Evolutionary conservation across 2,113 vertebrate species (phyloP), one percentile per base, ranked within the genome.

Genomic region (Phrynosoma platyrhinos): DNA sequence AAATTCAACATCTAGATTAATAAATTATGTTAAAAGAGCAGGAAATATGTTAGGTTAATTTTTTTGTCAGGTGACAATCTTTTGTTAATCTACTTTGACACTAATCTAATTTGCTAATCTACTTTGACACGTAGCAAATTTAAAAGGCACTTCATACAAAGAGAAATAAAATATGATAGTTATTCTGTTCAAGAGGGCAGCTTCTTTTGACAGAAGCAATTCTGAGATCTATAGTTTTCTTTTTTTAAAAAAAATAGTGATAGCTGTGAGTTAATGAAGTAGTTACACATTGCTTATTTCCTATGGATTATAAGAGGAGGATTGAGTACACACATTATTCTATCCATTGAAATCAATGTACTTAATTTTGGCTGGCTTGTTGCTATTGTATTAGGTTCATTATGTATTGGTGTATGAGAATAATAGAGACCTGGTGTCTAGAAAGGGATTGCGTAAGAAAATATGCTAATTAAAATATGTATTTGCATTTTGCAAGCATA

Each of bases 71-170:
- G 21, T 93, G 96, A 97, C 95, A 94, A 97, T 90, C 75, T 52
- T 95, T 92, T 96, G 87, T 92, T 93, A 92, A 94, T 89, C 95
- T 95, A 89, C 74, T 94, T 95, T 95, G 94, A 97, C 91, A 94
- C 95, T 36, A 36, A 36, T 36, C 36, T 36, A 36, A 36, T 95
- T 92, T 96, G 87, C 92, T 93, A 92, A 94, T 89, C 95, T 95
- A 89, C 74, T 94, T 95, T 95, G 94, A 97, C 91, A 94, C 95
- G 89, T 55, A 93, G 89, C 93, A 93, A 88, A 83, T 95, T 89
- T 91, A 96, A 97, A 96, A 94, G 92, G 93, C 93, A 95, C 78
- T 36, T 91, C 87, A 96, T 94, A 78, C 87, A 55, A 93, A 87
- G 81, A 76, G 13, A 87, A 82, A 71, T 87, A 94, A 94, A 93